Base-by-base conservation (phyloP, 2,797 vertebrate species). In the Trematomus bernacchii region DNA sequence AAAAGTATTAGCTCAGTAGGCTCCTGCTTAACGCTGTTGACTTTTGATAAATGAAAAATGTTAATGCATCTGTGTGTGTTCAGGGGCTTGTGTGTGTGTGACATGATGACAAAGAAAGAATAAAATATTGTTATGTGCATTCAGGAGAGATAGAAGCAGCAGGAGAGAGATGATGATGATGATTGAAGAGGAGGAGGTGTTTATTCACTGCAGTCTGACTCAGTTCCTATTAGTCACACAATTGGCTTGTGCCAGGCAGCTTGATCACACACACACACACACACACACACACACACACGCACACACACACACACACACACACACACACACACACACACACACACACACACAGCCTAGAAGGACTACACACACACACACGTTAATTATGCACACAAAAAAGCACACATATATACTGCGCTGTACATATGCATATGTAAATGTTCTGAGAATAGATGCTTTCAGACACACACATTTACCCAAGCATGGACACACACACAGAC, bases 211-310 rank as follows among this genome's bases (percentile, higher is more conserved):
- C 80, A 85, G 66, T 50, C 75, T 82, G 75, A 85, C 82, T 87
- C 88, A 73, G 62, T 86, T 71, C 79, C 82, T 84, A 83, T 91
- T 90, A 90, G 86, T 90, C 88, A 91, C 79, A 91, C 76, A 73
- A 80, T 79, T 84, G 81, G 83, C 67, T 75, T 77, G 64, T 71
- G 66, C 87, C 82, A 87, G 80, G 76, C 76, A 72, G 78, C 70
- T 81, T 79, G 81, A 87, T 90, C 79, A 80, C 80, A 81, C 68
- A 79, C 64, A 70, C 80, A 78, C 44, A 72, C 75, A 66, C 43
- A 48, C 61, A 50, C 23, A 60, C 33, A 15, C 47, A 44, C 58
- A 23, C 67, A 67, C 54, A 65, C 61, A 58, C 59, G 65, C 76
- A 15, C 73, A 66, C 66, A 80, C 61, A 75, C 54, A 71, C 40